Percentiles rank a stretch among this genome's conserved stretches.
Conservation (phyloP, 2,113 vertebrate species). For the Collichthys lucidus region DNA sequence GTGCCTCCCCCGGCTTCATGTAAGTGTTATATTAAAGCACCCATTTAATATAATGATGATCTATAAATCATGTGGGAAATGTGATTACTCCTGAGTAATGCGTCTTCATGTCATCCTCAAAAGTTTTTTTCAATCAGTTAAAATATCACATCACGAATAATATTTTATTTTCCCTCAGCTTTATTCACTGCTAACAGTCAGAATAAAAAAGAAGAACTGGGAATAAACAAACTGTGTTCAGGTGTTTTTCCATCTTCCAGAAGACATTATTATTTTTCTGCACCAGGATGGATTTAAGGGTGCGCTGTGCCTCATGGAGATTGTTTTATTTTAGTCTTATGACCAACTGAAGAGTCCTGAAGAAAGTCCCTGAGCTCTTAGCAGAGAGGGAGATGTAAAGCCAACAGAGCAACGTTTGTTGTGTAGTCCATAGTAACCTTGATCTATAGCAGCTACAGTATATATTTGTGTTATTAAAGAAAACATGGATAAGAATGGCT, state of each 20-base stretch:
- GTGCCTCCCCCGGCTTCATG: neutral
- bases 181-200: neutral
- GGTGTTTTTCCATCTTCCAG: neutral
- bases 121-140: neutral
- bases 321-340: neutral
- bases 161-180: neutral
- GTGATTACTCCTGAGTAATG: neutral
- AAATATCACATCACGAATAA: neutral
- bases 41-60: neutral
- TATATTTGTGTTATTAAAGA: neutral
- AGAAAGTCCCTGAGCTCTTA: slow-evolving; percentile 1
- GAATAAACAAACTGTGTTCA: neutral
- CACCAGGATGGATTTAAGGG: neutral
- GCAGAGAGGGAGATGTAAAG: neutral
- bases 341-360: slow-evolving; percentile 3
- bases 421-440: neutral
- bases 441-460: neutral
- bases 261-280: neutral
- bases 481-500: neutral
- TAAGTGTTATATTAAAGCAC: neutral
- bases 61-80: neutral
- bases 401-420: neutral
- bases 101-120: neutral
- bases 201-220: neutral
- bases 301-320: neutral